These are phyloP conservation scores for Volucella inflata DNA, from an alignment of 2,888 invertebrate species.

Conservation along the genomic window DNA sequence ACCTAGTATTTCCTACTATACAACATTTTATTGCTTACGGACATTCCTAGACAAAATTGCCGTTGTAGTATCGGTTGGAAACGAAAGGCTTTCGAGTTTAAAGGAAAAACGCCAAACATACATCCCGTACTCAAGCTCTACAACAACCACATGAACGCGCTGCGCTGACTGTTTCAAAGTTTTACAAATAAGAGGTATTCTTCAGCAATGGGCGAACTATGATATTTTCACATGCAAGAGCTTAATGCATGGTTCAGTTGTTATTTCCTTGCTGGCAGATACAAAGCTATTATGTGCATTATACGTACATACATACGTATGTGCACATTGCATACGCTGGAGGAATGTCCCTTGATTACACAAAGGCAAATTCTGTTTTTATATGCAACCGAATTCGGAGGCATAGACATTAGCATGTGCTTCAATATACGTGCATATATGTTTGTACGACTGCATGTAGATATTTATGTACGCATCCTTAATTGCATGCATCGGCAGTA, in stretches of 20 bases:
- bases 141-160: neutral
- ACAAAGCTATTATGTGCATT: constrained; percentile 29
- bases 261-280: constrained; percentile 50
- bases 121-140: neutral
- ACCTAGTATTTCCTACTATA: constrained; percentile 10
- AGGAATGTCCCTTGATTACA: constrained; percentile 62
- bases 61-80: constrained; percentile 27
- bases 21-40: constrained; percentile 23
- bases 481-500: constrained; percentile 21
- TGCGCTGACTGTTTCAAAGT: constrained; percentile 37
- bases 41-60: constrained; percentile 37
- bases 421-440: neutral
- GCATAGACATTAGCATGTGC: constrained; percentile 32
- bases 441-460: too few species aligned
- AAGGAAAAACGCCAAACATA: constrained; percentile 27
- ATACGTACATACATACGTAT: neutral
- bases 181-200: constrained; percentile 58
- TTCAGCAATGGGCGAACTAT: constrained; percentile 35
- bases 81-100: constrained; percentile 30
- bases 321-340: constrained; percentile 14
- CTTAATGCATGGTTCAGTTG: constrained; percentile 32
- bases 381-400: constrained; percentile 46
- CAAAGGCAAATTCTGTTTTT: constrained; percentile 63
- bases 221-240: constrained; percentile 43
- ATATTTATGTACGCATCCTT: constrained; percentile 2